Base-by-base conservation (phyloP, 2,797 vertebrate genomes). In the Delichon dasypus region DNA sequence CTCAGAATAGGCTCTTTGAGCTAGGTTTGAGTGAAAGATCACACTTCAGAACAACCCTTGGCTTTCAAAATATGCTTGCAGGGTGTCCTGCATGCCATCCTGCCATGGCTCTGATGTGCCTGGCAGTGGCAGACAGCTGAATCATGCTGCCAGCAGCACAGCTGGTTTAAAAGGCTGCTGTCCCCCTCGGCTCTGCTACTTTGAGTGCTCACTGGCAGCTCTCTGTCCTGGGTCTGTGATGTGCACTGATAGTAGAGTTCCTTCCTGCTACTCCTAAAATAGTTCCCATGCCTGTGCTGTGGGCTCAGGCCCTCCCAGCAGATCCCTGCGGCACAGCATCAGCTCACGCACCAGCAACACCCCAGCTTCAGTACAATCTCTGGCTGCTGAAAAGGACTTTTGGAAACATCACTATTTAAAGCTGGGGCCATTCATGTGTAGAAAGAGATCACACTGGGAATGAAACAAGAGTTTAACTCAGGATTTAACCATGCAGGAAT, bases 401-500 rank as follows among this genome's bases (percentile, higher is more conserved):
- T 55, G 55, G 55, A 86, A 93, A 86, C 70, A 62, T 64, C 64
- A 17, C 50, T 92, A 60, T 88, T 82, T 88, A 90, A 88, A 22
- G 44, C 88, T 78, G 48, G 7, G 57, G 29, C 44, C n/a, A n/a
- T 76, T 93, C 67, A 83, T 76, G 85, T 53, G 44, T 55, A 53
- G 55, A 81, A 91, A 58, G 85, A 88, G 47, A 84, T 84, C 82
- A 55, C 66, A 75, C 32, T 70, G 83, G 77, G 90, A 94, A 74
- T 66, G 89, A 91, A 93, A 89, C 15, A 60, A 34, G 80, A 88
- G 32, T 82, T 91, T 93, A 88, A 64, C 32, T 85, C 64, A 70
- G 65, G 68, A 72, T 88, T 89, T 90, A 91, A 87, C 85, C 72
- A 67, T 47, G 77, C 87, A 89, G 71, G 64, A 95, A 27, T 53